Evolutionary conservation across 2,113 vertebrate species (phyloP).

Genomic region (Xyliphius kryptos): DNA sequence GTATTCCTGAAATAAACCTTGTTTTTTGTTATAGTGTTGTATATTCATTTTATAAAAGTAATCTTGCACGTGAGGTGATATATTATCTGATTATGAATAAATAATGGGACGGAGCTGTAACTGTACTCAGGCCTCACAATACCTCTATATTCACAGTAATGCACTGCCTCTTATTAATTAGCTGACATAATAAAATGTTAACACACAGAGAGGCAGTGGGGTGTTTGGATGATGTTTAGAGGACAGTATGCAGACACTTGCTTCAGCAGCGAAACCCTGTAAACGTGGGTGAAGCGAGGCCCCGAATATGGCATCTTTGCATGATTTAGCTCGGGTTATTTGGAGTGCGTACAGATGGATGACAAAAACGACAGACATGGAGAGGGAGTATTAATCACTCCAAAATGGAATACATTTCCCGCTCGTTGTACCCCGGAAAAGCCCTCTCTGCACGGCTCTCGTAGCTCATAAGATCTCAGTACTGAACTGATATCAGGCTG

Average conservation of each 20-base stretch:
- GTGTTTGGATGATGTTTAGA: conserved; percentile 12
- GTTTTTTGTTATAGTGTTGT: too few species aligned
- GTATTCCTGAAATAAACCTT: too few species aligned
- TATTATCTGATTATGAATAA: too few species aligned
- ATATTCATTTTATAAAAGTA: too few species aligned
- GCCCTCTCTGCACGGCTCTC: conserved; percentile 5
- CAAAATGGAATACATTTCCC: conserved; percentile 33
- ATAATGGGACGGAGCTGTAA: too few species aligned
- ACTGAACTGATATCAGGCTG: conserved; percentile 4
- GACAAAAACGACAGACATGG: conserved; percentile 9
- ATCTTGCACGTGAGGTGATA: too few species aligned
- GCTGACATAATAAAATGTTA: conserved; percentile 29
- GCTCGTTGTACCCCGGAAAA: conserved; percentile 11
- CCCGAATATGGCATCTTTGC: conserved; percentile 14
- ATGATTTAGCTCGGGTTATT: conserved; percentile 23
- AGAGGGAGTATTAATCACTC: conserved; percentile 21
- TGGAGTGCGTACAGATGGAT: conserved; percentile 23
- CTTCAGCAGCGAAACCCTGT: not conserved
- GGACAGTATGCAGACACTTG: conserved; percentile 4
- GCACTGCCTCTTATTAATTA: conserved; percentile 36
- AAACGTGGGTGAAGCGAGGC: not conserved
- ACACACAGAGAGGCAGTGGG: conserved; percentile 11
- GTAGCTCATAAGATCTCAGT: not conserved
- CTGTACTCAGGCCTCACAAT: conserved; percentile 44
- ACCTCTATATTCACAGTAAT: conserved; percentile 53